Conservation (phyloP, 1,140 invertebrate genomes). For the Megathymus violae region DNA sequence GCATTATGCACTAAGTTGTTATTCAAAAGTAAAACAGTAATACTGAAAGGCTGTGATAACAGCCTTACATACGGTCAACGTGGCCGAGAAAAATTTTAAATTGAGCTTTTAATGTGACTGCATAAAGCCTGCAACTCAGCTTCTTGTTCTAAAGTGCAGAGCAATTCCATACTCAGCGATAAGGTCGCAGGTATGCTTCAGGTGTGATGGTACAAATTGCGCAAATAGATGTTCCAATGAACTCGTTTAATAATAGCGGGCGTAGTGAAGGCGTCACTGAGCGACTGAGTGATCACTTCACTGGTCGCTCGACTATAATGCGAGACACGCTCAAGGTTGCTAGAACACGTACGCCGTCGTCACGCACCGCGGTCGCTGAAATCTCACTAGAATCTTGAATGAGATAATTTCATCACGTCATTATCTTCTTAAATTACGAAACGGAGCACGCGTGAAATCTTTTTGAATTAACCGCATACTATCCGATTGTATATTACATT, state of each 20-base stretch:
- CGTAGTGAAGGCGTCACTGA: slow-evolving; percentile 73
- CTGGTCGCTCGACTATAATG: slow-evolving; percentile 47
- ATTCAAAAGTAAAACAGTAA: slow-evolving; percentile 42
- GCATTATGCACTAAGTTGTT: slow-evolving; percentile 40
- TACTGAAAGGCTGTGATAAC: too few relatives aligned
- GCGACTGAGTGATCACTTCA: slow-evolving; percentile 32
- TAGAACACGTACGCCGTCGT: slow-evolving; percentile 52
- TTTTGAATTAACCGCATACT: slow-evolving; percentile 25
- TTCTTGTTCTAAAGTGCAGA: not conserved
- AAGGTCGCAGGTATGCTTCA: slow-evolving; percentile 77
- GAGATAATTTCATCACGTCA: slow-evolving; percentile 50
- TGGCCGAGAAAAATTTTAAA: not conserved
- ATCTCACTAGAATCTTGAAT: slow-evolving; percentile 54
- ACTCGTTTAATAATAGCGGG: slow-evolving; percentile 82
- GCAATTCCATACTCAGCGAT: slow-evolving; percentile 46
- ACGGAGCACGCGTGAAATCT: slow-evolving; percentile 28
- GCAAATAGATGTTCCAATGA: slow-evolving; percentile 84
- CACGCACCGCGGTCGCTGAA: slow-evolving; percentile 52
- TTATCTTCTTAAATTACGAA: slow-evolving; percentile 36
- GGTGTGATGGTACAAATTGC: slow-evolving; percentile 77
- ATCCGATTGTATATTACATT: slow-evolving; percentile 20
- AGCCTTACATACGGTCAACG: slow-evolving; percentile 1
- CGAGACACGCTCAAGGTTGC: slow-evolving; percentile 68
- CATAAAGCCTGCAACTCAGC: not conserved
- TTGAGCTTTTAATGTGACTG: not conserved